These are phyloP conservation scores for Hyles euphorbiae DNA, from an alignment of 1,140 invertebrate species.

Conservation along the genomic window DNA sequence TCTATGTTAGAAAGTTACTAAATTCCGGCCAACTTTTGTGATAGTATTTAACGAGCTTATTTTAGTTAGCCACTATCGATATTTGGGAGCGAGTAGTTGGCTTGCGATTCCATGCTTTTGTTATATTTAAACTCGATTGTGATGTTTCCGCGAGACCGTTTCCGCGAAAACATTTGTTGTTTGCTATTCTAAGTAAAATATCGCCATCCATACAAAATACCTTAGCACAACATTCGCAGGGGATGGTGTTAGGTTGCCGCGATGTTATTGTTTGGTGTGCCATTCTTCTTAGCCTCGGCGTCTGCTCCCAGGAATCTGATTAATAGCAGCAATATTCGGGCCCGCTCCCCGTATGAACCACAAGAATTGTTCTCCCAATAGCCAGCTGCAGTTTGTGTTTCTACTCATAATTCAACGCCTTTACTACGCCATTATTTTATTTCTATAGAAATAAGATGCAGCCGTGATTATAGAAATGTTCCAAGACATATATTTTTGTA, in stretches of 20 bases:
- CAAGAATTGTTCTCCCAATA: conserved; percentile 41
- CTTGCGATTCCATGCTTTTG: too few relatives aligned
- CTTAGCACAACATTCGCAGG: background rate
- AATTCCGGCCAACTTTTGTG: conserved; percentile 29
- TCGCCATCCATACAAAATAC: conserved; percentile 6
- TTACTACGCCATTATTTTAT: conserved; percentile 3
- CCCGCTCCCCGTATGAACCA: conserved; percentile 41
- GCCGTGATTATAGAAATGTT: too few relatives aligned
- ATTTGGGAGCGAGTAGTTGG: background rate
- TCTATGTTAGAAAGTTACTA: conserved; percentile 35
- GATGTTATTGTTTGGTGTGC: conserved; percentile 34
- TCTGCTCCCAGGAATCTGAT: conserved; percentile 43
- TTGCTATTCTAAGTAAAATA: conserved; percentile 4
- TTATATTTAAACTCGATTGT: too few relatives aligned
- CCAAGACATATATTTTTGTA: too few relatives aligned
- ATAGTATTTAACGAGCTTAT: conserved; percentile 9
- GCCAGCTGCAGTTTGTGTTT: conserved; percentile 31
- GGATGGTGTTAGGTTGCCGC: conserved; percentile 4
- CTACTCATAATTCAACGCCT: conserved; percentile 28
- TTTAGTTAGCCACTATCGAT: too few relatives aligned
- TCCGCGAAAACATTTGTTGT: conserved; percentile 3
- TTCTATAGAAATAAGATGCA: background rate
- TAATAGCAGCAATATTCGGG: conserved; percentile 57
- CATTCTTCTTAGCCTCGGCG: conserved; percentile 37
- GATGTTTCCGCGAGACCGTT: too few relatives aligned